These are phyloP conservation scores for Torymus tubicola DNA, from an alignment of 2,888 invertebrate species.

Conservation along the genomic window DNA sequence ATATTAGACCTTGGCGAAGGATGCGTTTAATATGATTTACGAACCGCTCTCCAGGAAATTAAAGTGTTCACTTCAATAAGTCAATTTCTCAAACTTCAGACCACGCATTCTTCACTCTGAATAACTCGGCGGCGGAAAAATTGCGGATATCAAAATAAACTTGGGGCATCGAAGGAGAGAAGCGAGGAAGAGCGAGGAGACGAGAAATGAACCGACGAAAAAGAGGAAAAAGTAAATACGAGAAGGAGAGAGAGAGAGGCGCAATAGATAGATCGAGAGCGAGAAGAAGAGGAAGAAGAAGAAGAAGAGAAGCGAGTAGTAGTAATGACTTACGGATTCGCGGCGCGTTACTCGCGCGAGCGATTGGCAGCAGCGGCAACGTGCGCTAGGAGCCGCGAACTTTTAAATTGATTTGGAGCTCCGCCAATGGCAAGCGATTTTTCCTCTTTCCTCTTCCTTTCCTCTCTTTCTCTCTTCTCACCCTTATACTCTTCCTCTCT, in stretches of 20 bases:
- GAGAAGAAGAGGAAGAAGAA: slow-evolving; percentile 2
- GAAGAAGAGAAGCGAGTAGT: slow-evolving; percentile 42
- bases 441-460: slow-evolving; percentile 61
- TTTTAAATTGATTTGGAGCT: slow-evolving; percentile 76
- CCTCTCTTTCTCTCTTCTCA: slow-evolving; percentile 57
- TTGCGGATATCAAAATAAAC: slow-evolving; percentile 15
- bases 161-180: slow-evolving; percentile 7
- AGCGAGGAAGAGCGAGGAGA: neutral
- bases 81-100: slow-evolving; percentile 12
- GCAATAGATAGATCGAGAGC: neutral
- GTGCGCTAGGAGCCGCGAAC: slow-evolving; percentile 62
- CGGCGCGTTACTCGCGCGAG: slow-evolving; percentile 63
- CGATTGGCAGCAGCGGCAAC: slow-evolving; percentile 65
- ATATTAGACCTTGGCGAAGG: neutral
- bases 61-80: slow-evolving; percentile 3
- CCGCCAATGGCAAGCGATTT: slow-evolving; percentile 71
- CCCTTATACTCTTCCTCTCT: slow-evolving; percentile 48
- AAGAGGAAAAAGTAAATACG: slow-evolving; percentile 16
- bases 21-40: neutral
- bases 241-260: neutral
- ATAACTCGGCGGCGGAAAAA: neutral
- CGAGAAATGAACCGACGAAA: slow-evolving; percentile 3
- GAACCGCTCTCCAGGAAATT: neutral
- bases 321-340: slow-evolving; percentile 70
- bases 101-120: slow-evolving; percentile 5